Evolutionary conservation across 2,797 vertebrate genomes (phyloP), one percentile per base, ranked within the genome.

Genomic region (Zenarchopterus dispar): DNA sequence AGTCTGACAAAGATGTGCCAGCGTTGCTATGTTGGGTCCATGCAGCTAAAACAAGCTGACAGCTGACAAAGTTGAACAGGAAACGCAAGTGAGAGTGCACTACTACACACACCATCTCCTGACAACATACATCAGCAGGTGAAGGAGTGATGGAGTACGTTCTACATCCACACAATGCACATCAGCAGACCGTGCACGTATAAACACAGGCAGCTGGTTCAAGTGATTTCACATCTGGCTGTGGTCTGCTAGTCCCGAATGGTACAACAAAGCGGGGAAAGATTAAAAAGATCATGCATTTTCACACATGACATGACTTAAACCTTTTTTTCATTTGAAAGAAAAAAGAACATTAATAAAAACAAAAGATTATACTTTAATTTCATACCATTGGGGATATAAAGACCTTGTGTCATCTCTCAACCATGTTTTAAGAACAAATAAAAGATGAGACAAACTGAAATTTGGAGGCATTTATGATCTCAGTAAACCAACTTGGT

Each of bases 381-480:
- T 36, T 45, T 65, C 10, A 52, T 58, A 53, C 23, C 16, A 75
- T 9, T 44, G 62, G 53, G 23, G 56, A 50, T 64, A 49, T 9
- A 52, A 36, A 39, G 39, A 16, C 23, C n/a, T 28, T 1, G 8
- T 46, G 18, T 58, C 56, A 66, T 59, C 57, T 22, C 23, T 46
- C 28, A 47, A 49, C n/a, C 56, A 54, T 59, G 70, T 77, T 70
- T 76, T n/a, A 81, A 71, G 48, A 16, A 75, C 58, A 78, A 84
- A 82, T 73, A 80, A 67, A 77, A 80, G 47, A 49, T 55, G 36
- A 62, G 54, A 52, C 47, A 59, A 68, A 66, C 62, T 67, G 52
- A 86, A 85, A 84, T 76, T n/a, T 67, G 62, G 71, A 80, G 68
- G 62, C 59, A 78, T 84, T 86, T 87, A 81, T 86, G 80, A 77